A percentile compares a stretch with the other conserved stretches of the same genome.
Evolutionary conservation across 1,140 invertebrate species (phyloP).

Genomic region (Drosophila virilis): DNA sequence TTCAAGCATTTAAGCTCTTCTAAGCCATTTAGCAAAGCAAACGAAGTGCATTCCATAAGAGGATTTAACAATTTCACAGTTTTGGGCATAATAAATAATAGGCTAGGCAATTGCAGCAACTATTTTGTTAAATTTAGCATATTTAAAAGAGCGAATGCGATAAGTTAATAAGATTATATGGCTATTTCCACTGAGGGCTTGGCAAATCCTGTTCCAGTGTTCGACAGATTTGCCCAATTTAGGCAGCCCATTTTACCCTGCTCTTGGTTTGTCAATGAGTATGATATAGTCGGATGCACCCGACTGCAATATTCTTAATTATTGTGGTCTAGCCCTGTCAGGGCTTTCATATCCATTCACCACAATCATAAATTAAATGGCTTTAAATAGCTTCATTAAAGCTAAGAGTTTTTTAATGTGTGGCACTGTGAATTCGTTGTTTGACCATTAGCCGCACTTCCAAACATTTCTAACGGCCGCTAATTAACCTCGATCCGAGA

Average conservation of each 20-base stretch:
- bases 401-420: slow-evolving; percentile 6
- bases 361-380: neutral
- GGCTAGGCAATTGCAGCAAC: too few species aligned
- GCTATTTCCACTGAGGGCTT: too few species aligned
- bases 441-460: slow-evolving; percentile 6
- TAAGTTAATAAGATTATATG: too few species aligned
- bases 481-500: slow-evolving; percentile 52
- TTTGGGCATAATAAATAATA: neutral
- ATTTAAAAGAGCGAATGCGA: too few species aligned
- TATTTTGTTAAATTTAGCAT: too few species aligned
- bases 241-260: too few species aligned
- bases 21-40: neutral
- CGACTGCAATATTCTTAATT: too few species aligned
- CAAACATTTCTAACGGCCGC: slow-evolving; percentile 47
- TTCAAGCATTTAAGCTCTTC: slow-evolving; percentile 1
- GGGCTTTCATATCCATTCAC: neutral
- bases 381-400: slow-evolving; percentile 15
- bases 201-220: too few species aligned
- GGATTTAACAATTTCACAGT: neutral
- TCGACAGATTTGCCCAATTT: too few species aligned
- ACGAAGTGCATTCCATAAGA: neutral
- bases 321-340: too few species aligned
- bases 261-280: neutral
- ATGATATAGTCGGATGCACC: too few species aligned
- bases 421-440: neutral